Evolutionary conservation across 2,888 invertebrate species (phyloP).

Genomic region (Steinernema scapterisci): DNA sequence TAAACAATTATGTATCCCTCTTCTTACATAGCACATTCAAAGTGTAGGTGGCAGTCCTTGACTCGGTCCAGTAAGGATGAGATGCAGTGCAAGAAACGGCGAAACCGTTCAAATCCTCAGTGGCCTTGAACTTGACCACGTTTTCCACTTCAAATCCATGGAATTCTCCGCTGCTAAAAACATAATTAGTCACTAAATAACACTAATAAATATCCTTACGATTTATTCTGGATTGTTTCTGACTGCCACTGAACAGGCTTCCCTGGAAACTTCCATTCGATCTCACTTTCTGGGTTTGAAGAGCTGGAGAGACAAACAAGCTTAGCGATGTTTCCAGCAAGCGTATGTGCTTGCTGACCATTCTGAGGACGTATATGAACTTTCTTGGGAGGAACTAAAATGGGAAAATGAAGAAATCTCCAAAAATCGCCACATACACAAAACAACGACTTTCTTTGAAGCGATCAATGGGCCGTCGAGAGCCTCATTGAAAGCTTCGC

Average conservation of each 20-base stretch:
- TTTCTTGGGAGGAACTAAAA: slow-evolving; percentile 56
- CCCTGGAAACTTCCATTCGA: slow-evolving; percentile 48
- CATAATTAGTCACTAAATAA: slow-evolving; percentile 9
- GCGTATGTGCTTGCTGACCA: slow-evolving; percentile 46
- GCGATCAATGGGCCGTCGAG: slow-evolving; percentile 61
- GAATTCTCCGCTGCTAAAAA: slow-evolving; percentile 49
- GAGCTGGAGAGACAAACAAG: slow-evolving; percentile 57
- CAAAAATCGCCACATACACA: slow-evolving; percentile 50
- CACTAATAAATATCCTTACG: slow-evolving; percentile 40
- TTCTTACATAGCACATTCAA: slow-evolving; percentile 61
- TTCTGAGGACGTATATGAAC: slow-evolving; percentile 53
- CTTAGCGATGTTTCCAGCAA: slow-evolving; percentile 53
- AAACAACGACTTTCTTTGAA: slow-evolving; percentile 51
- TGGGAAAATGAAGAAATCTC: slow-evolving; percentile 21
- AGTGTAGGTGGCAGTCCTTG: slow-evolving; percentile 50
- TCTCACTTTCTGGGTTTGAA: slow-evolving; percentile 64
- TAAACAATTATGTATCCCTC: slow-evolving; percentile 18
- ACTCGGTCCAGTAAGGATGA: slow-evolving; percentile 59
- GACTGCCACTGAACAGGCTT: slow-evolving; percentile 38
- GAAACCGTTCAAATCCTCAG: slow-evolving; percentile 58
- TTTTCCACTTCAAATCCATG: slow-evolving; percentile 53
- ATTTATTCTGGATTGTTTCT: slow-evolving; percentile 52
- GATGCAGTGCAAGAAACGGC: slow-evolving; percentile 60
- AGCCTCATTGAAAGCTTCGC: slow-evolving; percentile 62
- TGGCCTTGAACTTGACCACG: slow-evolving; percentile 58